These are phyloP conservation scores for Potamarius usumacintae DNA, from an alignment of 2,113 vertebrate species.

Conservation along the genomic window DNA sequence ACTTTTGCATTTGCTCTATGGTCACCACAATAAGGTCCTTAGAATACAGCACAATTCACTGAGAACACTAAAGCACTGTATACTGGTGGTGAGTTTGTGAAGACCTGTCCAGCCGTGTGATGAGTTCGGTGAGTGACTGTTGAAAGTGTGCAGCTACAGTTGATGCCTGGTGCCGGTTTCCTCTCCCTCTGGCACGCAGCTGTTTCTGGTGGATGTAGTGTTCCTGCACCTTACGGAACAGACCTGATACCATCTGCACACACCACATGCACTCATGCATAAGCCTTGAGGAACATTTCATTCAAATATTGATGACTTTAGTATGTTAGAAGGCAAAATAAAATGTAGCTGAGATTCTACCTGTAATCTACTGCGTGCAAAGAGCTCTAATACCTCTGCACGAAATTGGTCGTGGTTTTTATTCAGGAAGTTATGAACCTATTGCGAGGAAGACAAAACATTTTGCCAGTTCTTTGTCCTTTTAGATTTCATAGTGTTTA, in stretches of 20 bases:
- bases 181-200: conserved; percentile 65
- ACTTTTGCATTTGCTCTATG: background rate
- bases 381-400: conserved; percentile 81
- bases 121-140: conserved; percentile 81
- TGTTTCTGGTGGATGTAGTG: conserved; percentile 64
- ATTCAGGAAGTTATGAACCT: conserved; percentile 91
- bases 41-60: background rate
- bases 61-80: background rate
- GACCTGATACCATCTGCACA: conserved; percentile 78
- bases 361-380: conserved; percentile 81
- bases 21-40: background rate
- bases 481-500: background rate
- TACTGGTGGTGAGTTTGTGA: background rate
- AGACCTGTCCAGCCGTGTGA: conserved; percentile 81
- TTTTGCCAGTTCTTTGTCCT: background rate
- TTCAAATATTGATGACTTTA: background rate
- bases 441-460: background rate
- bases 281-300: background rate
- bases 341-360: conserved; percentile 64
- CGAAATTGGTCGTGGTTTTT: conserved; percentile 86
- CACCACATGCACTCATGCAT: conserved; percentile 23
- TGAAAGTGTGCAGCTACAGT: conserved; percentile 82
- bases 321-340: background rate
- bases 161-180: conserved; percentile 65
- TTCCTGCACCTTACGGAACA: conserved; percentile 79